A percentile compares a stretch with the other conserved stretches of the same genome.
Conservation (phyloP, 2,888 invertebrate species). For the Drosophila tanythrix region DNA sequence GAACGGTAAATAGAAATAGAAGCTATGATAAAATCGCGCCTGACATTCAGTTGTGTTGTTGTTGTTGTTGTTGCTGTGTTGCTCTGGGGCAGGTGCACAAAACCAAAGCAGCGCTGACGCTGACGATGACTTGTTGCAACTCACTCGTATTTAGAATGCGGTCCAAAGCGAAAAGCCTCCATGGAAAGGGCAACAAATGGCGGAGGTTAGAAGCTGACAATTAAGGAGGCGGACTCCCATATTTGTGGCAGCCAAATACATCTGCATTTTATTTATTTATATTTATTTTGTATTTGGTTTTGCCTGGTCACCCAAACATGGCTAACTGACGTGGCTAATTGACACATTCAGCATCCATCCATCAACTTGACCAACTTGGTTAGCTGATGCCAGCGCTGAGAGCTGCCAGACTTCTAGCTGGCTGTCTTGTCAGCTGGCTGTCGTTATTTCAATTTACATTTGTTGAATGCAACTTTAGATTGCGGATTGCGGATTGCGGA, state of each 20-base stretch:
- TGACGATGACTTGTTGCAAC: constrained; percentile 35
- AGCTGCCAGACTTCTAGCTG: constrained; percentile 9
- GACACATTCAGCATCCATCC: constrained; percentile 41
- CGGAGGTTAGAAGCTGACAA: constrained; percentile 62
- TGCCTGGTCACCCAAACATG: constrained; percentile 35
- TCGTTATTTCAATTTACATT: constrained; percentile 51
- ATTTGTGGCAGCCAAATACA: constrained; percentile 43
- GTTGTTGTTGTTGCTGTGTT: constrained; percentile 7
- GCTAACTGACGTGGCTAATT: constrained; percentile 58
- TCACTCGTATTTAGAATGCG: constrained; percentile 66
- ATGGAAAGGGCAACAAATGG: constrained; percentile 73
- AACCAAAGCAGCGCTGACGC: constrained; percentile 24
- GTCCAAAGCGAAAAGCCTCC: constrained; percentile 22
- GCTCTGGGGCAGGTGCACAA: constrained; percentile 65
- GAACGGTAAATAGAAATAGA: constrained; percentile 74
- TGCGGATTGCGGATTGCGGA: constrained; percentile 68
- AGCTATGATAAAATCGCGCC: constrained; percentile 70
- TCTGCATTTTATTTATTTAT: constrained; percentile 2
- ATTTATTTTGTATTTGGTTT: background rate
- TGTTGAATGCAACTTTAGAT: constrained; percentile 32
- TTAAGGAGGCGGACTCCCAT: constrained; percentile 44
- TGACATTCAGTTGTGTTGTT: constrained; percentile 71
- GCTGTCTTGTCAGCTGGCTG: constrained; percentile 43
- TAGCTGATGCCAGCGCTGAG: background rate
- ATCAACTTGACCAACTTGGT: constrained; percentile 38